Evolutionary conservation across 2,113 vertebrate species (phyloP).

Genomic region (Coptodon bakossiorum): DNA sequence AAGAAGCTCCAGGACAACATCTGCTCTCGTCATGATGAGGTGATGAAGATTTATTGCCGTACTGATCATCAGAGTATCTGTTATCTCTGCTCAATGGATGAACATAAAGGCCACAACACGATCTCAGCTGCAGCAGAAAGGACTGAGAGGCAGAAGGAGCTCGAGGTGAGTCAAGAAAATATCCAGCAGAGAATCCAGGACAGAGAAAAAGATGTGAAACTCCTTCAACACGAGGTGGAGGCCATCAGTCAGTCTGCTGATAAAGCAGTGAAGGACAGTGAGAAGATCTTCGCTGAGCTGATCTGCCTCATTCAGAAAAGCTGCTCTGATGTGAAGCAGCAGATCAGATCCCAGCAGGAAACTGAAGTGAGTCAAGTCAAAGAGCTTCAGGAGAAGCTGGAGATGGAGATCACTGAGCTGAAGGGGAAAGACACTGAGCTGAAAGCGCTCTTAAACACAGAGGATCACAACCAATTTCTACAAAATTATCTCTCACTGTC

Average conservation of each 20-base stretch:
- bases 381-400: background rate
- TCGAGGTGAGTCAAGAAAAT: background rate
- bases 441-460: background rate
- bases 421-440: background rate
- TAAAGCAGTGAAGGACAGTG: background rate
- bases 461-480: background rate
- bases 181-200: background rate
- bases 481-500: background rate
- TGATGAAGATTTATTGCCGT: background rate
- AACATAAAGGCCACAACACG: background rate
- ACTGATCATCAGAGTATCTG: background rate
- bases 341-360: background rate
- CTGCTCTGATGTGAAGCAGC: background rate
- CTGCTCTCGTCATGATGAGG: background rate
- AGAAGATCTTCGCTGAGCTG: background rate
- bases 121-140: background rate
- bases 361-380: background rate
- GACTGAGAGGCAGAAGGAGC: background rate
- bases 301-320: background rate
- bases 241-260: background rate
- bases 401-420: background rate
- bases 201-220: background rate
- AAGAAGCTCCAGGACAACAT: background rate
- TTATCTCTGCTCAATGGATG: background rate
- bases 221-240: background rate